Base-by-base conservation (phyloP, 1,140 invertebrate genomes). In the Lithobius niger region DNA sequence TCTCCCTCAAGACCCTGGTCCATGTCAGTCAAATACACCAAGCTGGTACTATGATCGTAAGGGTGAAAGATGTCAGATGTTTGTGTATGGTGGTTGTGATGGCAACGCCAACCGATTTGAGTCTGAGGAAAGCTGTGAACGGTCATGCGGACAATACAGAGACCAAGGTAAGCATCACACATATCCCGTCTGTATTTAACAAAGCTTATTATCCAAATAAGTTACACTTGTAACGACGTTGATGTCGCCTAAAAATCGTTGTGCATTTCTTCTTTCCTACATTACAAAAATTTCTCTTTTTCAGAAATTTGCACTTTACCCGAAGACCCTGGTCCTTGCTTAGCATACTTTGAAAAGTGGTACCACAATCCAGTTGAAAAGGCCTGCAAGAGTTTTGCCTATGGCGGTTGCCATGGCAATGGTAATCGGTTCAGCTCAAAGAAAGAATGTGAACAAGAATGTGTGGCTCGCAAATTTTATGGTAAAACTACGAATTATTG, bases 321-420 rank as follows among this genome's bases (percentile, higher is more conserved):
- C 0, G 65, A 70, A 51, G 82, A 86, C 57, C 62, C 74, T 19
- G 89, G 89, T 2, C 76, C 80, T 1, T 92, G 89, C 66, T 62
- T 69, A 26, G 77, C 66, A 0, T 66, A 69, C 22, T 76, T 80
- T 58, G 63, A 67, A 1, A 84, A 84, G 70, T 84, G 78, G 66
- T 86, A 77, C 69, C 91, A 79, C 65, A 78, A 89, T 61, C 57
- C 64, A 3, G 25, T 59, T 48, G 28, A 67, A 49, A 56, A 64
- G 2, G n/a, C 71, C 69, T 58, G 69, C 64, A 59, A 89, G 82
- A 67, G 75, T 61, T 95, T 95, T 70, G 72, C 71, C 13, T 96
- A 87, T 65, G 80, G 82, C 45, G 91, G 92, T 56, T 93, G 88
- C 68, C 79, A 79, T 36, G 91, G 90, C 47, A 92, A 86, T 61